Conservation (phyloP, 1,140 invertebrate genomes). For the Epicauta chinensis region DNA sequence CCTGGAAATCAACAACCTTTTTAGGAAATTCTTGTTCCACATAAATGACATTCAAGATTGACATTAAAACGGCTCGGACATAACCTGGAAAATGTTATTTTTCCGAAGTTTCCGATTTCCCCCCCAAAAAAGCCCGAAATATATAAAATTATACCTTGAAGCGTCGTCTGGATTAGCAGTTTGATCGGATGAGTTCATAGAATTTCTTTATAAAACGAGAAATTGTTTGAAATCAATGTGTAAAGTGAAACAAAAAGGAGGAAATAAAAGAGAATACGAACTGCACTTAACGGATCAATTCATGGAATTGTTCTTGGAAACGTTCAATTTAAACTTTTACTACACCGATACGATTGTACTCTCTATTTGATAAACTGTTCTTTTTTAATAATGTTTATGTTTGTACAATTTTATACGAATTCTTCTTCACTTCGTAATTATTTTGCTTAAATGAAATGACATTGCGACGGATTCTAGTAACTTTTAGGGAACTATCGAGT, state of each 20-base stretch:
- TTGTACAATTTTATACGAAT: too few species aligned
- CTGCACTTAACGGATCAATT: background rate
- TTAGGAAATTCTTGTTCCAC: background rate
- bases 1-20: conserved; percentile 21
- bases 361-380: too few species aligned
- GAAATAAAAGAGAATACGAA: background rate
- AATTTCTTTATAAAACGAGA: conserved; percentile 24
- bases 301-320: too few species aligned
- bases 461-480: too few species aligned
- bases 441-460: too few species aligned
- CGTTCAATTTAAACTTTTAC: too few species aligned
- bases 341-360: too few species aligned
- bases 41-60: conserved; percentile 35
- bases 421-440: too few species aligned
- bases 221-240: conserved; percentile 11
- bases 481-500: too few species aligned
- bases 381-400: too few species aligned
- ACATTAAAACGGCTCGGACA: conserved; percentile 20
- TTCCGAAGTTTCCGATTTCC: background rate
- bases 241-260: background rate
- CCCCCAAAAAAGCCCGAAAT: too few species aligned
- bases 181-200: conserved; percentile 40
- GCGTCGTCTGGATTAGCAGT: conserved; percentile 36
- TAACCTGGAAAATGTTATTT: conserved; percentile 22
- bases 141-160: conserved; percentile 36